Base-by-base conservation (phyloP, 2,797 vertebrate species). In the Remorina albescens region DNA sequence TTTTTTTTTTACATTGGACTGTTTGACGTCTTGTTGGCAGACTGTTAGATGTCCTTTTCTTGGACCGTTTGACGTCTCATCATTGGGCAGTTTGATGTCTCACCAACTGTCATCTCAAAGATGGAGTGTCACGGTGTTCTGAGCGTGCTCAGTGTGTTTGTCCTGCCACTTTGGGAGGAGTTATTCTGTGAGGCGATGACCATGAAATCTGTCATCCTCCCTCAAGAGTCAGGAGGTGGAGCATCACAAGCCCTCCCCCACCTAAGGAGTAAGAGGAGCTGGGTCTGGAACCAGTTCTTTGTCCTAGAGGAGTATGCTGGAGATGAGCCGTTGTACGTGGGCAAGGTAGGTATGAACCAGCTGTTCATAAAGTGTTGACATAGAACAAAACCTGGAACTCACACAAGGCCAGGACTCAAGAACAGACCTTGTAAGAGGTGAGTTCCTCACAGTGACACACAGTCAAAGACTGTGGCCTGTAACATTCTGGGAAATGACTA, bases 271-370 rank as follows among this genome's bases (percentile, higher is more conserved):
- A 97, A 96, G 84, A 95, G 97, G 78, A 97, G 96, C 94, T 98
- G 97, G 97, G 97, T 98, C 65, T 98, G 97, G 97, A 98, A 98
- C 89, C 97, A 98, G 44, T 98, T 98, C 94, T 98, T 98, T 51
- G 95, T 98, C 34, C 91, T 98, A 92, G 97, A 98, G 90, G 97
- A 98, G 87, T 97, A 95, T 86, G 96, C 95, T 12, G 96, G 96
- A 67, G 96, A 96, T 1, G 96, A 97, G 62, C 97, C 96, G 10
- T 94, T 97, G 76, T 97, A 98, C 66, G 95, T 98, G 30, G 97
- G 97, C 74, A 98, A 98, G 96, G 96, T 98, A n/a, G n/a, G n/a
- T n/a, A n/a, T n/a, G n/a, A n/a, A n/a, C n/a, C n/a, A n/a, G n/a
- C n/a, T n/a, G n/a, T n/a, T n/a, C n/a, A n/a, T n/a, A n/a, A n/a